These are phyloP conservation scores for Ormyrus nitidulus DNA, from an alignment of 2,888 invertebrate genomes.

Conservation along the genomic window DNA sequence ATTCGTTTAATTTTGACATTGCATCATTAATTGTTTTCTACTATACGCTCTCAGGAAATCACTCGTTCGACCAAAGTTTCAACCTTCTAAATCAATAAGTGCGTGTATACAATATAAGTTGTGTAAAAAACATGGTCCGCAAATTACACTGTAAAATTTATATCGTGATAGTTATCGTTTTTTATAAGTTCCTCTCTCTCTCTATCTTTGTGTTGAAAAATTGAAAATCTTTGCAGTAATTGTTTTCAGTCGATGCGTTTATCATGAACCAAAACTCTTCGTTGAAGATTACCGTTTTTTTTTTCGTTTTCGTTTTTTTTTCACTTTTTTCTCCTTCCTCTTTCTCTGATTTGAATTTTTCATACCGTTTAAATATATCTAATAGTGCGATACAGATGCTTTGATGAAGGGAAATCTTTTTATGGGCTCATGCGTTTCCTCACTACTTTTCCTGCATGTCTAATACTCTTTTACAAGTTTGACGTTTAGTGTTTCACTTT, in stretches of 20 bases:
- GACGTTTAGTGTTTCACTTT: conserved; percentile 17
- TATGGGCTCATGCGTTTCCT: background rate
- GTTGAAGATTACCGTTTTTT: conserved; percentile 9
- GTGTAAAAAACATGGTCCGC: conserved; percentile 64
- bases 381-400: conserved; percentile 34
- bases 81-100: conserved; percentile 51
- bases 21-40: conserved; percentile 31
- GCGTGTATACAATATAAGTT: conserved; percentile 59
- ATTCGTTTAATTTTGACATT: conserved; percentile 49
- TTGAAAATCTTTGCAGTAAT: conserved; percentile 51
- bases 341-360: conserved; percentile 12
- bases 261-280: conserved; percentile 45
- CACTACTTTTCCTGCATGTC: conserved; percentile 12
- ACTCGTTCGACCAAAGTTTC: conserved; percentile 38
- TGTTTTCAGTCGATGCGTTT: conserved; percentile 51
- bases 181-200: conserved; percentile 27
- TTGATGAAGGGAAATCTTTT: conserved; percentile 20
- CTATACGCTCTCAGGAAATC: conserved; percentile 29
- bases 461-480: conserved; percentile 33
- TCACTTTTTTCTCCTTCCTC: conserved; percentile 13
- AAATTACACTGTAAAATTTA: conserved; percentile 61
- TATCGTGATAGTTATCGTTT: conserved; percentile 47
- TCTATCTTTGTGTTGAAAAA: conserved; percentile 42
- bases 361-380: conserved; percentile 23
- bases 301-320: conserved; percentile 15